Base-by-base conservation (phyloP, 2,888 invertebrate species). In the Elgonia sp. region DNA sequence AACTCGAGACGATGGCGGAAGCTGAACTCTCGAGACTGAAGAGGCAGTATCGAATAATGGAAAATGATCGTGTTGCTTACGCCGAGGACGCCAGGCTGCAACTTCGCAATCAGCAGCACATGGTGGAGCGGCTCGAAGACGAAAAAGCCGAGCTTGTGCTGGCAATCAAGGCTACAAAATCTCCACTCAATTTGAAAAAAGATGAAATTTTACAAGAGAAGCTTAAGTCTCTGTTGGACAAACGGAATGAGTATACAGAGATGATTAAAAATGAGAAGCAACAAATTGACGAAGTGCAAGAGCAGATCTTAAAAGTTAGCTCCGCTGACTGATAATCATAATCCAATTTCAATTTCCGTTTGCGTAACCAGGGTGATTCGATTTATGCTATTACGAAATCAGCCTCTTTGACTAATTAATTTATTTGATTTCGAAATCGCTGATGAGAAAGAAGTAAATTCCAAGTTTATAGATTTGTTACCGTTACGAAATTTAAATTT, bases 11-110 rank as follows among this genome's bases (percentile, higher is more conserved):
- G 92, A 96, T 97, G 92, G 97, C 97, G 3, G 97, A 97, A 92
- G 96, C 97, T 84, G 98, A 98, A 93, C 95, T 98, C 92, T 95
- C 96, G 20, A 96, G 98, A 89, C 94, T 98, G 60, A 97, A 97
- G 91, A 96, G 98, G 92, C 98, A 97, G 95, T 97, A 97, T 93
- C 96, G 97, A 20, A 97, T 97, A 90, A 97, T 98, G 97, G 97
- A 98, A 94, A 96, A 97, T 86, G 97, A 98, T 93, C 95, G 97
- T 1, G 95, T 96, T 14, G 96, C 96, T 0, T 97, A 97, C 92
- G 96, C 96, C 77, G 97, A 96, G 92, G 97, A 97, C 92, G 96
- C 96, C 37, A 96, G 96, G 91, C 96, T 96, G 8, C 96, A 96
- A 87, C 94, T 97, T 37, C 95, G 96, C 75, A 96, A 96, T 93